Base-by-base conservation (phyloP, 2,113 vertebrate genomes). In the Narcine bancroftii region DNA sequence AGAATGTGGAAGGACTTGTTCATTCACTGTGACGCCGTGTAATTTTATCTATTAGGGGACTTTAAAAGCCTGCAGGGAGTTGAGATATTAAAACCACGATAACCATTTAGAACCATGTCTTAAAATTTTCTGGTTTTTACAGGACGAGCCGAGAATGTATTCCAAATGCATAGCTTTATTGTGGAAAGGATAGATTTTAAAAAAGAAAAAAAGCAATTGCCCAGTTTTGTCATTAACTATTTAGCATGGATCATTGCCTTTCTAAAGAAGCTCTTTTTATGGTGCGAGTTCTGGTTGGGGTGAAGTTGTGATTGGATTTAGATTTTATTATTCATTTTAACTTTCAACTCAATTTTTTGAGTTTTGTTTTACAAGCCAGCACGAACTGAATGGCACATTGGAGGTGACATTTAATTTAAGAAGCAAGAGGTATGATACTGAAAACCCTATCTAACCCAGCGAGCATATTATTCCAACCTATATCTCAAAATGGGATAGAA, bases 1-100 rank as follows among this genome's bases (percentile, higher is more conserved):
- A 65, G 94, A 95, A 97, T 96, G 97, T 96, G 94, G 97, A 98
- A 99, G 98, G 98, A 99, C 98, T 99, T 98, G 98, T 96, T 97
- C 98, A 98, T 96, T 81, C 96, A 98, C 97, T 99, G 98, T 99
- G 98, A 99, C 99, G 98, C 97, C 97, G 98, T 98, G 98, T 98
- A 96, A 97, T 99, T 98, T 98, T 97, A 99, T 98, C 97, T 97
- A 96, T 69, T 69, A 91, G 89, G 89, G 89, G 63, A 69, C 87
- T 91, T 69, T 69, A 91, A 69, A 69, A 69, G 89, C 45, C 87
- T 91, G 89, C 42, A 69, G 87, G 87, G 87, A 69, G 36, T 69
- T 91, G 26, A 69, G 65, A 91, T 91, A 91, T 69, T 69, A 69
- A 71, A 91, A 29, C 63, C 89, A 66, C 33, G 63, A 91, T 91